Evolutionary conservation across 1,140 invertebrate species (phyloP), one percentile per base, ranked within the genome.

Genomic region (Ditylenchus dipsaci): DNA sequence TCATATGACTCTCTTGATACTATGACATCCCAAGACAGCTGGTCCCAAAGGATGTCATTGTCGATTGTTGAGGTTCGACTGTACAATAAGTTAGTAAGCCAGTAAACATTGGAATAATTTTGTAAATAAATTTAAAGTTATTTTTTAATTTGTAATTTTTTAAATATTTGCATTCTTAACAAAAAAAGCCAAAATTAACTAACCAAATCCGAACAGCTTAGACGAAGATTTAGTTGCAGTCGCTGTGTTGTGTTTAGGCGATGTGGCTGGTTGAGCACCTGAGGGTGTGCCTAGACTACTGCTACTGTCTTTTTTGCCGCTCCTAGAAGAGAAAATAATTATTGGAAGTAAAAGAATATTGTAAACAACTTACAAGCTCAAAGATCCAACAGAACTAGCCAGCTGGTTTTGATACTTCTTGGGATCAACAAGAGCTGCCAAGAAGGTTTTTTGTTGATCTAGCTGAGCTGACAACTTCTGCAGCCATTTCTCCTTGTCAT

Each of bases 401-500:
- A 78, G 65, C 49, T 78, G 73, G 42, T 78, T 79, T 56, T 78
- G 76, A 53, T 78, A 81, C 33, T 61, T 58, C 30, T 79, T 82
- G 15, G 80, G 80, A 67, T 81, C 77, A 11, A 81, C 78, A 17
- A 81, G 68, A 38, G 81, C 81, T n/a, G 74, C 76, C 26, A 81
- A 60, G 45, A 81, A 75, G 17, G 74, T 74, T 66, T 77, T 78
- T 60, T 81, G 80, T 62, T 81, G 78, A 67, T 81, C 80, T 13
- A 81, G 56, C 64, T 74, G 78, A n/a, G 75, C 67, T 13, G 66
- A 70, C 19, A 81, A 63, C 56, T 79, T 76, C 45, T 30, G 26
- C 47, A 81, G 59, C 81, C 81, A 81, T 58, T 83, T 60, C 45
- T 83, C 72, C 67, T 80, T 81, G 38, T 81, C 78, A n/a, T 81